Base-by-base conservation (phyloP, 1,140 invertebrate species). In the Tyrophagus putrescentiae region DNA sequence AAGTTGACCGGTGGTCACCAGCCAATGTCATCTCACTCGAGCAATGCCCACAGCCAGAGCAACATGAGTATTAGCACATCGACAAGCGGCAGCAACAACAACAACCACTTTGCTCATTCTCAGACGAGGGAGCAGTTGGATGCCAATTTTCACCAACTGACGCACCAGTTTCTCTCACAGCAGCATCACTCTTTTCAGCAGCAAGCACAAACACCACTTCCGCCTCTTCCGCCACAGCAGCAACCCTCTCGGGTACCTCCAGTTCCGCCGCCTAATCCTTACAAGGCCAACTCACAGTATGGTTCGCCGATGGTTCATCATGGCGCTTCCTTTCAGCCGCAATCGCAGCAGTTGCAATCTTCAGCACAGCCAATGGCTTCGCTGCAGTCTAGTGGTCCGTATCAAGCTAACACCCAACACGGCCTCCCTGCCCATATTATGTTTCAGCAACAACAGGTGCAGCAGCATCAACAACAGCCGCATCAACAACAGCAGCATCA, bases 1-100 rank as follows among this genome's bases (percentile, higher is more conserved):
- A 94, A 94, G 76, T 77, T 98, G 64, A 92, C 89, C 21, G 84
- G 84, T 11, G 39, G 39, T 48, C 45, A 48, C 23, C 36, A 39
- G 36, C 36, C n/a, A 39, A 39, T n/a, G n/a, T 39, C 36, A 39
- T 13, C 36, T 13, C 11, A 11, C 18, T 21, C 41, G 18, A 5
- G 18, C 25, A 5, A n/a, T 42, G 3, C 41, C 25, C 18, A n/a
- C n/a, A 5, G 1, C 1, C 3, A 21, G 2, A 5, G 25, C 25
- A 42, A 42, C 25, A 3, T 5, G 25, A 42, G 13, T 25, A 1
- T 11, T 16, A 50, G n/a, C n/a, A n/a, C n/a, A n/a, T n/a, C n/a
- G n/a, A n/a, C 21, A 13, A 50, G 11, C 45, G 3, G 45, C 5
- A 6, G 44, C 2, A 3, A 23, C 9, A 16, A 18, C 21, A n/a